Evolutionary conservation across 2,888 invertebrate species (phyloP).

Genomic region (Thumatha senex): DNA sequence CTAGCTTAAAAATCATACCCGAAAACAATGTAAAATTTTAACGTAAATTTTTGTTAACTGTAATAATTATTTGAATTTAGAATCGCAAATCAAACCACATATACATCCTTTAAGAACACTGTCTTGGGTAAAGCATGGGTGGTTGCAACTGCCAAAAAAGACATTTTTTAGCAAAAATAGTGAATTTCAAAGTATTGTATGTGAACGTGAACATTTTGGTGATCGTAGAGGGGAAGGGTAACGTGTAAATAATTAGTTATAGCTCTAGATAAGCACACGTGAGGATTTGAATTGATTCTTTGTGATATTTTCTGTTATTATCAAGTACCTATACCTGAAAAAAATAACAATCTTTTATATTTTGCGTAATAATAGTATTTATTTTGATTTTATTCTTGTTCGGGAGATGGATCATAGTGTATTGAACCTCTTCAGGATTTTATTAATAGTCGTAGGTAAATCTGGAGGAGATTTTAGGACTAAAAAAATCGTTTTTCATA

Average conservation of each 20-base stretch:
- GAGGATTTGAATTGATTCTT: conserved; percentile 74
- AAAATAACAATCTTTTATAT: conserved; percentile 16
- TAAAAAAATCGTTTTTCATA: too few species aligned
- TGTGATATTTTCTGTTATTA: conserved; percentile 49
- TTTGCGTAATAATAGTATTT: background rate
- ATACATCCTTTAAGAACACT: conserved; percentile 68
- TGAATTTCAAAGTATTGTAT: conserved; percentile 54
- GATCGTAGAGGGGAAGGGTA: conserved; percentile 58
- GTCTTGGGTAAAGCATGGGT: conserved; percentile 76
- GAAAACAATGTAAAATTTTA: background rate
- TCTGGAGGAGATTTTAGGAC: too few species aligned
- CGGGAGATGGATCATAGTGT: background rate
- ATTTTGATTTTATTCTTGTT: background rate
- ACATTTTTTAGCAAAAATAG: conserved; percentile 54
- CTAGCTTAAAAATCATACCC: conserved; percentile 2
- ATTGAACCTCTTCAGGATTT: too few species aligned
- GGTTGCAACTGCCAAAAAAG: conserved; percentile 45
- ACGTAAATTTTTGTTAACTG: background rate
- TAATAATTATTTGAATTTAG: background rate
- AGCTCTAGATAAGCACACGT: conserved; percentile 63
- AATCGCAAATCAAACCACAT: conserved; percentile 19
- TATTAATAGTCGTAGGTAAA: too few species aligned
- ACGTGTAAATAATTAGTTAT: conserved; percentile 63
- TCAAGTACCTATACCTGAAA: conserved; percentile 29
- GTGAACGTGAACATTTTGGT: conserved; percentile 51